These are phyloP conservation scores for Rallus limicola DNA, from an alignment of 2,113 vertebrate species.

Conservation along the genomic window DNA sequence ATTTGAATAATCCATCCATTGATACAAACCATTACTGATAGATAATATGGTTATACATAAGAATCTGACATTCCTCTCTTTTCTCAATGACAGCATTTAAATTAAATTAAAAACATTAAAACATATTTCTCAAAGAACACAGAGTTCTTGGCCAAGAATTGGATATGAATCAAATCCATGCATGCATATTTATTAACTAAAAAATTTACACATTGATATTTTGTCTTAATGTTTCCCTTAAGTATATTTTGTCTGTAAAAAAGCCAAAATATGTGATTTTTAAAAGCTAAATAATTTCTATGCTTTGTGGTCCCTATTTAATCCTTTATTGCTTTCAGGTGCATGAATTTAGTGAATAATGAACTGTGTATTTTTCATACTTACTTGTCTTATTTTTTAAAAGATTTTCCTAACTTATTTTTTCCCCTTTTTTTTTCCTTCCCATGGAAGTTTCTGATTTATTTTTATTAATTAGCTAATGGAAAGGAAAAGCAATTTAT, in stretches of 20 bases:
- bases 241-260: neutral
- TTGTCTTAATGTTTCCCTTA: neutral
- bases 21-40: neutral
- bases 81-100: neutral
- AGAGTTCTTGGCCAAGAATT: neutral
- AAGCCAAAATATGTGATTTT: neutral
- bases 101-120: neutral
- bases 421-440: neutral
- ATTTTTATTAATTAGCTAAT: neutral
- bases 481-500: neutral
- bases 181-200: neutral
- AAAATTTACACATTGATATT: neutral
- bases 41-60: neutral
- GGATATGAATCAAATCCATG: neutral
- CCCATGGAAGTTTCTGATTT: no score
- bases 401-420: neutral
- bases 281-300: neutral
- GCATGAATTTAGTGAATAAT: neutral
- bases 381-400: neutral
- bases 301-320: neutral
- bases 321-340: neutral
- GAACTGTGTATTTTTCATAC: neutral
- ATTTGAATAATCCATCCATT: neutral
- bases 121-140: neutral
- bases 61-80: neutral